Conservation (phyloP, 2,113 vertebrate species). For the Brienomyrus brachyistius region DNA sequence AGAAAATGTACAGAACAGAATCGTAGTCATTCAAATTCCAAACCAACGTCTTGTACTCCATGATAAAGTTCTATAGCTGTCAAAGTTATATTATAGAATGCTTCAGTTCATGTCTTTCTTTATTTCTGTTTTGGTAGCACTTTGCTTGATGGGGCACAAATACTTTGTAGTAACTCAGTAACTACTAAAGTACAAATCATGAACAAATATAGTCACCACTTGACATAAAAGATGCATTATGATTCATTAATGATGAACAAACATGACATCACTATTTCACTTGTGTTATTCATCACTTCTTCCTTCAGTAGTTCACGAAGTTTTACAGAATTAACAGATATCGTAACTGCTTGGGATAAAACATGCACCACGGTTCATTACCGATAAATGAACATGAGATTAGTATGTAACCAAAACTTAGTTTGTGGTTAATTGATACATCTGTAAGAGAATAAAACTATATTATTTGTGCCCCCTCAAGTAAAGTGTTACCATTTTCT, state of each 20-base stretch:
- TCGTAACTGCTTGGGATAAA: neutral
- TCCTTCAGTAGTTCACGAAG: neutral
- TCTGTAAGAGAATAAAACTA: neutral
- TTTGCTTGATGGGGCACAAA: neutral
- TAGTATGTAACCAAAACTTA: neutral
- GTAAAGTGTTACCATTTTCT: neutral
- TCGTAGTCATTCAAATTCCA: neutral
- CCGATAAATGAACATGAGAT: neutral
- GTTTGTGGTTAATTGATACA: neutral
- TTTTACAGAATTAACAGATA: neutral
- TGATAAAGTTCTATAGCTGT: neutral
- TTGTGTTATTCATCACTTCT: neutral
- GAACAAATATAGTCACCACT: neutral
- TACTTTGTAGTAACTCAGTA: neutral
- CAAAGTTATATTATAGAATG: neutral
- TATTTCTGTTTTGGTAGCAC: neutral
- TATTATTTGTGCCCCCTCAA: neutral
- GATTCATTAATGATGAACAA: neutral
- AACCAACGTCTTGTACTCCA: neutral
- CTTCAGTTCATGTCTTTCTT: neutral
- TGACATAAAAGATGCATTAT: neutral
- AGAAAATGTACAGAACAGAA: neutral
- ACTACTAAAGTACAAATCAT: neutral
- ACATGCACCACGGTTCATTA: neutral
- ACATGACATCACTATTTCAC: neutral